Base-by-base conservation (phyloP, 1,140 invertebrate genomes). In the Drosophila orena region DNA sequence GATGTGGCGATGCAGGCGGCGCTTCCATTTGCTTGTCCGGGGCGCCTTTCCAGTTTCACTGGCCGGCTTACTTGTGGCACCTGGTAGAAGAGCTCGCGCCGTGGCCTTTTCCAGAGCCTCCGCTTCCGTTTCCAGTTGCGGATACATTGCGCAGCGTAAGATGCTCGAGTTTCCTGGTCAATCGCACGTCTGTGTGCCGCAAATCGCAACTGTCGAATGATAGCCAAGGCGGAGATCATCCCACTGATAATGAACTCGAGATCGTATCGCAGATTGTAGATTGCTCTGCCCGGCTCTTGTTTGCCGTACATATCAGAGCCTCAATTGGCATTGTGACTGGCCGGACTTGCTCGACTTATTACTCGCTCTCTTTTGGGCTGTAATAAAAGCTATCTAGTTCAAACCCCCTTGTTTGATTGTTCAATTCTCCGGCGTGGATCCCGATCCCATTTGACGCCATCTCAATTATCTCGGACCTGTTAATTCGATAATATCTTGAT, bases 271-370 rank as follows among this genome's bases (percentile, higher is more conserved):
- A 24, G 24, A 75, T 68, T 22, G 17, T 58, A 35, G 43, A 65
- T 49, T 65, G 20, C 44, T 38, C 30, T 42, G 44, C 52, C 35
- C 38, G 47, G 17, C 37, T 56, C 49, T 56, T 83, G 70, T 84
- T 77, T 85, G 68, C 68, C 37, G 57, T 74, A 80, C 60, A 62
- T 62, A 80, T 85, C 66, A 85, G 81, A 80, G 77, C 66, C 55
- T 64, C 72, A 68, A 62, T 53, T 61, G 40, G 30, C 35, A 70
- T 70, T 70, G 66, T 57, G 50, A 27, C 49, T 40, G 17, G 20
- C 11, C 17, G 24, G 24, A 35, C 58, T 56, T n/a, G 34, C 35
- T 30, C 34, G 22, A 42, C 34, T 42, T 42, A 15, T 30, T 8
- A 50, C 62, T 44, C 50, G 24, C 65, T 57, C 50, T 57, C 50